phyloP scores from a whole-genome alignment of 2,888 invertebrate species.

The Listrodromus nycthemerus region DNA sequence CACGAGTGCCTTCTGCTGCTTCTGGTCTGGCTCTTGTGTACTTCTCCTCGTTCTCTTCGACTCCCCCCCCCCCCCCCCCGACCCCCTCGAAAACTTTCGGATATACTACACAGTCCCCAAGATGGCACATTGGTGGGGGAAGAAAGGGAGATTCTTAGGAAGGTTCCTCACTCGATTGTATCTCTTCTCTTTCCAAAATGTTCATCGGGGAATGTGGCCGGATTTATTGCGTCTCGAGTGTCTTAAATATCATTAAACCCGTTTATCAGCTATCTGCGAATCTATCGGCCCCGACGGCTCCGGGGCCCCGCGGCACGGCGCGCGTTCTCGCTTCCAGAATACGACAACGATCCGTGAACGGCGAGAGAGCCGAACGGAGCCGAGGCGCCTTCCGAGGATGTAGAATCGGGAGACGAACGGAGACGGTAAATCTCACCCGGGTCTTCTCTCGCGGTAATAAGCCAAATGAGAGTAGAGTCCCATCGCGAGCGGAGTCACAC shows the following conservation, averaged over 20 bases:
- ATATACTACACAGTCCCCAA: conserved; percentile 59
- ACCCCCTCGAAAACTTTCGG: conserved; percentile 64
- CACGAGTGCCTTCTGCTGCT: conserved; percentile 68
- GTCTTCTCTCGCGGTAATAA: conserved; percentile 19
- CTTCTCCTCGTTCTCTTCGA: conserved; percentile 25
- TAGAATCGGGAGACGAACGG: conserved; percentile 56
- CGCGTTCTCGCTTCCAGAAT: conserved; percentile 54
- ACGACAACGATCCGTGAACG: conserved; percentile 32
- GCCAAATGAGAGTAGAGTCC: conserved; percentile 12
- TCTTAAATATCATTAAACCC: conserved; percentile 74
- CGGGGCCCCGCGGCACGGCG: conserved; percentile 20
- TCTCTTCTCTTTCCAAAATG: conserved; percentile 71
- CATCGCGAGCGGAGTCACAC: conserved; percentile 55
- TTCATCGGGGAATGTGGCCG: conserved; percentile 72
- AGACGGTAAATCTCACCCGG: conserved; percentile 57
- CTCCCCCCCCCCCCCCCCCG: background rate
- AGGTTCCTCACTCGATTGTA: conserved; percentile 72
- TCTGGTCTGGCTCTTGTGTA: conserved; percentile 43
- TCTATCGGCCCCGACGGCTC: conserved; percentile 62
- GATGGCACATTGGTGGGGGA: conserved; percentile 59
- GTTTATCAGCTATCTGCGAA: conserved; percentile 72
- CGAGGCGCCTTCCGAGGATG: conserved; percentile 46
- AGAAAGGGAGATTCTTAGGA: conserved; percentile 70
- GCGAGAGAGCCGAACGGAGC: conserved; percentile 43
- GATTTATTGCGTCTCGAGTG: conserved; percentile 72